Base-by-base conservation (phyloP, 2,888 invertebrate species). In the Orthosia gracilis region DNA sequence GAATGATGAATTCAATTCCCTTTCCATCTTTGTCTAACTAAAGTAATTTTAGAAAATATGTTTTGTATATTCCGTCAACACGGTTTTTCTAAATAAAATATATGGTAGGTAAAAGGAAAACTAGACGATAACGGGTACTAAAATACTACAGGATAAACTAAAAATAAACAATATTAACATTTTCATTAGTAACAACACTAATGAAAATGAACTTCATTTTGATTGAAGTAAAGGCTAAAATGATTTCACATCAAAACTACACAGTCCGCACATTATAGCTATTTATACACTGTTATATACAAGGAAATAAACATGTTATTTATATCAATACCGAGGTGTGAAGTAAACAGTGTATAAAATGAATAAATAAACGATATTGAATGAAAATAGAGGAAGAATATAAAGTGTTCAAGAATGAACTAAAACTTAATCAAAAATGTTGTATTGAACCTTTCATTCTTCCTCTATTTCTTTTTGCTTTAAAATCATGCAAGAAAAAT, bases 401-500 rank as follows among this genome's bases (percentile, higher is more conserved):
- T 31, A 31, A 68, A 26, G 40, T 59, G n/a, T 62, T 69, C 64
- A 76, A 63, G 26, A 52, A 57, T 57, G 55, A 23, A 23, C 15
- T 55, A 15, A 63, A 67, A 54, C 50, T 40, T 69, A 21, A 69
- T 52, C 12, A 21, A 45, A 47, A 63, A 54, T 55, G 3, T 68
- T 4, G 47, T 58, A 63, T 40, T 67, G 31, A 50, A 62, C 13
- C 68, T 58, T 65, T 49, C 72, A 80, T 78, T 78, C 79, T 78
- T 78, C 80, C 83, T 83, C 74, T 76, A 85, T 78, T 82, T n/a
- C n/a, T n/a, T 63, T 76, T 61, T 54, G 47, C 64, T 59, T 1
- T 17, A 65, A 45, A 73, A 58, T 82, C 89, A 89, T 91, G 90
- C 91, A 85, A 82, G 72, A 78, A 86, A 83, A 77, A 73, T 73